Evolutionary conservation across 2,888 invertebrate genomes (phyloP), one percentile per base, ranked within the genome.

Genomic region (Cataglyphis cursor): DNA sequence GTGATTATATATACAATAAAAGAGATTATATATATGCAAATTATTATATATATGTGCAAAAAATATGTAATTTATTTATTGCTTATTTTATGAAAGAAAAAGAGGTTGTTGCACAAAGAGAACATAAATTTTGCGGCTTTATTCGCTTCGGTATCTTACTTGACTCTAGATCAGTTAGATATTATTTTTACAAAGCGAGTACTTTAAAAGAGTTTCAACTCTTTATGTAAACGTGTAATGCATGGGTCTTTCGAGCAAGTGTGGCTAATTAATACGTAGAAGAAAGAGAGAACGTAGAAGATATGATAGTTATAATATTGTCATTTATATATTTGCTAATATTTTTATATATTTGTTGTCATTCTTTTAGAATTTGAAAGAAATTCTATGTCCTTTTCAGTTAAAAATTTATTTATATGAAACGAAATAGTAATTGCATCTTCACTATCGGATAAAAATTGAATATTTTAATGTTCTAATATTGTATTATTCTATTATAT

Each of bases 261-360:
- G 44, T 48, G 80, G 35, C 59, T 81, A 82, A 83, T 89, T 87
- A 76, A 86, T 85, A 76, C 59, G 44, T 15, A 15, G 21, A 62
- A 15, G 48, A 44, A 15, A 21, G 44, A 10, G 0, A 62, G 24
- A 18, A 35, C 24, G 48, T 18, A 5, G 18, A n/a, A 8, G 48
- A 75, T 75, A 18, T 81, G 72, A 70, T 61, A 81, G 18, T 48
- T 83, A 88, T 88, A 89, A 88, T 88, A 88, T 82, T 64, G 85
- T 82, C 82, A 88, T 88, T 87, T 87, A 87, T n/a, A n/a, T n/a
- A n/a, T 85, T 88, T 87, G 62, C 59, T 70, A 85, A 81, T 89
- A 75, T 82, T 57, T 62, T 82, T 85, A 74, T 54, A 70, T 81
- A 82, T 86, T 82, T 68, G 15, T 64, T 74, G 81, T 85, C 48